Evolutionary conservation across 2,888 invertebrate genomes (phyloP).

Genomic region (Chrysolina haemoptera): DNA sequence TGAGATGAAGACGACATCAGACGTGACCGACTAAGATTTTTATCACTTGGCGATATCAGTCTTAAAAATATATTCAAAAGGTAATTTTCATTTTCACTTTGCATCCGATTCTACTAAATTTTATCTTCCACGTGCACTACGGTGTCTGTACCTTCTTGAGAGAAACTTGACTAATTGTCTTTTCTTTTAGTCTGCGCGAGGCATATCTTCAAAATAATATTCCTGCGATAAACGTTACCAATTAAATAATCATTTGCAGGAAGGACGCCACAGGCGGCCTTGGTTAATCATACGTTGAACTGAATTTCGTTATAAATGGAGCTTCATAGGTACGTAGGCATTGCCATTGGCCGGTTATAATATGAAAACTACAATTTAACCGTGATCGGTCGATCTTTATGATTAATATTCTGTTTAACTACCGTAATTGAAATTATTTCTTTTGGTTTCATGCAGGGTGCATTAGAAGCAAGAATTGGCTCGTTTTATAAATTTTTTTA

Average conservation of each 20-base stretch:
- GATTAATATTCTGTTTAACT: not conserved
- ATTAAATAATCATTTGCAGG: conserved; percentile 32
- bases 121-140: too few species aligned
- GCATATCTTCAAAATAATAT: conserved; percentile 17
- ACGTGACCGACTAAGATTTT: too few species aligned
- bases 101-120: too few species aligned
- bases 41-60: too few species aligned
- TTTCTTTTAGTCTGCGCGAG: not conserved
- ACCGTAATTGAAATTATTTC: too few species aligned
- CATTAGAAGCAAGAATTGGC: too few species aligned
- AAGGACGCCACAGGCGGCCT: conserved; percentile 27
- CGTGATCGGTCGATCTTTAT: not conserved
- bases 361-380: conserved; percentile 4
- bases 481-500: too few species aligned
- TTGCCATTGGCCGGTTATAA: conserved; percentile 1
- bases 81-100: too few species aligned
- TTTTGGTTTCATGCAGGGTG: too few species aligned
- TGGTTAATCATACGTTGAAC: conserved; percentile 40
- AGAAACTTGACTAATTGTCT: conserved; percentile 1
- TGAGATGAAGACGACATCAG: too few species aligned
- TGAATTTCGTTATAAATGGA: conserved; percentile 16
- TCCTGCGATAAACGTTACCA: conserved; percentile 27
- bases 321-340: not conserved
- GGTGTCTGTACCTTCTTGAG: not conserved
- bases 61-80: too few species aligned